These are phyloP conservation scores for Pseudomugil gertrudae DNA, from an alignment of 2,797 vertebrate species.

Conservation along the genomic window DNA sequence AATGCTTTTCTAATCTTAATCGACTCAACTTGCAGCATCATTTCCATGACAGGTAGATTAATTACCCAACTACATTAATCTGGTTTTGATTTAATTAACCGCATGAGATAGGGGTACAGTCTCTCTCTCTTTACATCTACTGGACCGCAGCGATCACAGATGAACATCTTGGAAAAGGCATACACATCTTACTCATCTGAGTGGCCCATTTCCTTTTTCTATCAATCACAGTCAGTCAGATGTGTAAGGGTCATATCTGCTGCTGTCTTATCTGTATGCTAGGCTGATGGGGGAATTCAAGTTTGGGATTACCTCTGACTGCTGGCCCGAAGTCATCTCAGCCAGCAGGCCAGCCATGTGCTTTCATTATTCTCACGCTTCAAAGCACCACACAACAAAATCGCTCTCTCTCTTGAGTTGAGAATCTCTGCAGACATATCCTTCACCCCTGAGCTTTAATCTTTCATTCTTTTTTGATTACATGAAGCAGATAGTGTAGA, in stretches of 20 bases:
- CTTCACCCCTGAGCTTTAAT: slow-evolving; percentile 20
- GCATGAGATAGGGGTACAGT: background rate
- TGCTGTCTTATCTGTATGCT: slow-evolving; percentile 80
- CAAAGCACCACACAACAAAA: slow-evolving; percentile 39
- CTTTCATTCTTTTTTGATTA: slow-evolving; percentile 52
- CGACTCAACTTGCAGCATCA: slow-evolving; percentile 34
- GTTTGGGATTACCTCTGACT: slow-evolving; percentile 81
- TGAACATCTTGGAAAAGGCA: slow-evolving; percentile 58
- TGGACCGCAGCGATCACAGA: slow-evolving; percentile 23
- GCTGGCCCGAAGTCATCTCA: slow-evolving; percentile 72
- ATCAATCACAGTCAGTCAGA: slow-evolving; percentile 63
- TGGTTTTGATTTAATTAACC: background rate
- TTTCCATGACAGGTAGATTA: slow-evolving; percentile 22
- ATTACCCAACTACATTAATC: slow-evolving; percentile 3
- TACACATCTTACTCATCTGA: slow-evolving; percentile 55
- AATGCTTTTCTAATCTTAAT: slow-evolving; percentile 49
- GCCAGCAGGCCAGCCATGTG: slow-evolving; percentile 35
- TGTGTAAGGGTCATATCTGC: slow-evolving; percentile 69
- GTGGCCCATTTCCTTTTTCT: slow-evolving; percentile 77
- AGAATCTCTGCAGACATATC: slow-evolving; percentile 23
- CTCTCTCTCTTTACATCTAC: slow-evolving; percentile 27
- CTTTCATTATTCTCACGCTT: slow-evolving; percentile 61
- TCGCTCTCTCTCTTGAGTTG: slow-evolving; percentile 42
- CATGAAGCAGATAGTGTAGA: slow-evolving; percentile 51
- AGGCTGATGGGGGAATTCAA: slow-evolving; percentile 77